Base-by-base conservation (phyloP, 2,797 vertebrate species). In the Corythornis leucogaster region DNA sequence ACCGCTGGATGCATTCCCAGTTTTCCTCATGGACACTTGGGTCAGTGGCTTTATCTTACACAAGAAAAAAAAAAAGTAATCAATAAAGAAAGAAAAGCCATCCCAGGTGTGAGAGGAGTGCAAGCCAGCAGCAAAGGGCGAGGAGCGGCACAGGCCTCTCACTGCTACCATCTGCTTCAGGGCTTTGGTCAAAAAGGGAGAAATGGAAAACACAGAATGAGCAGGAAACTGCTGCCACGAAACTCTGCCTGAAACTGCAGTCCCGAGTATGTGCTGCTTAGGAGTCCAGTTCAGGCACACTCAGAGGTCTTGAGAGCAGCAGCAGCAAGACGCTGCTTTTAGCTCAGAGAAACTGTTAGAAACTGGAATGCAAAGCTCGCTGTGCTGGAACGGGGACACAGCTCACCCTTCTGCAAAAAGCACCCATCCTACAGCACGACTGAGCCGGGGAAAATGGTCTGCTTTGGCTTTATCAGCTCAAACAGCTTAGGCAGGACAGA, bases 1-100 rank as follows among this genome's bases (percentile, higher is more conserved):
- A 99, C 63, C 67, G 94, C 96, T 98, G 98, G 92, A 99, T 98
- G 71, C 96, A 97, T 71, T 98, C 98, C 99, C 98, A 99, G 90
- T 98, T 97, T 71, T 99, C 98, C 73, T 97, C 97, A 0, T 93
- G 25, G 83, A 97, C 87, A 28, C 97, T 97, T 11, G 98, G 98
- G 83, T 99, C 98, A 17, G 99, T 99, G 90, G 98, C 98, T 94
- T 98, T 97, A 86, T 98, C 99, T 99, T 96, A 38, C 79, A 68
- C 69, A 55, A 45, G 75, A 50, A 33, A 43, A 38, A 30, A 40
- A 30, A 80, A 84, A 25, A 64, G 30, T 9, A 15, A 64, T 5
- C 22, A 11, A 25, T 3, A 38, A 51, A 57, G 13, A 40, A 50
- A 58, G 18, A 18, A 58, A 83, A 57, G 17, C 2, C 9, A 18